Conservation (phyloP, 2,888 invertebrate genomes). For the Apotomis betuletana region DNA sequence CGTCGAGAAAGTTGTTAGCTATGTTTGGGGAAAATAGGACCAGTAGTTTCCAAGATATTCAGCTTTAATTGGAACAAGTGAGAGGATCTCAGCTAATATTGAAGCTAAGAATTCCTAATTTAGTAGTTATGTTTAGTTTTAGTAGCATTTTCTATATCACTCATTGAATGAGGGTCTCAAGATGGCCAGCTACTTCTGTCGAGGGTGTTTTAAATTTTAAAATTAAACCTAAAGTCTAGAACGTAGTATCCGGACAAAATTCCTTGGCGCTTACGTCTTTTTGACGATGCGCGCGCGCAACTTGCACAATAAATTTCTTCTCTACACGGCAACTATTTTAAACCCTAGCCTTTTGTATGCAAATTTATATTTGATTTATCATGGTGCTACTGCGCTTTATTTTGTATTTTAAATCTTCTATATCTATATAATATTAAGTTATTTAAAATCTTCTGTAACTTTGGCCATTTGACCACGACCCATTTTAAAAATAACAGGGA, state of each 20-base stretch:
- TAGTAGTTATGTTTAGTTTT: no score
- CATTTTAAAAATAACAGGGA: slow-evolving; percentile 12
- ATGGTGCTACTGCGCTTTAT: slow-evolving; percentile 16
- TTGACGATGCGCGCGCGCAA: not conserved
- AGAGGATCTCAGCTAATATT: no score
- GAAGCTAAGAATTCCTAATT: no score
- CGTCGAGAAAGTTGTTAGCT: no score
- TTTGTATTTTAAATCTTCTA: not conserved
- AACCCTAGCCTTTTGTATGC: slow-evolving; percentile 37
- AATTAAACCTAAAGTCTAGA: not conserved
- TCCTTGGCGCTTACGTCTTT: slow-evolving; percentile 12
- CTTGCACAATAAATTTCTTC: slow-evolving; percentile 32
- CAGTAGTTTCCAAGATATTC: no score
- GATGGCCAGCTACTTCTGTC: no score
- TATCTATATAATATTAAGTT: not conserved
- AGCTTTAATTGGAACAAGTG: no score
- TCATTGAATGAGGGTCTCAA: no score
- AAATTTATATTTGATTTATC: slow-evolving; percentile 39
- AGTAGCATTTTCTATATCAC: no score
- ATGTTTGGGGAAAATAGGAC: no score
- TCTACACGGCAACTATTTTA: slow-evolving; percentile 25
- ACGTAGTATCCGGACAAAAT: not conserved
- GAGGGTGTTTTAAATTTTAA: no score
- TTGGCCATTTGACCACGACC: not conserved
- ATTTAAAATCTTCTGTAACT: not conserved